Evolutionary conservation across 1,140 invertebrate genomes (phyloP).

Genomic region (Nilaparvata lugens): DNA sequence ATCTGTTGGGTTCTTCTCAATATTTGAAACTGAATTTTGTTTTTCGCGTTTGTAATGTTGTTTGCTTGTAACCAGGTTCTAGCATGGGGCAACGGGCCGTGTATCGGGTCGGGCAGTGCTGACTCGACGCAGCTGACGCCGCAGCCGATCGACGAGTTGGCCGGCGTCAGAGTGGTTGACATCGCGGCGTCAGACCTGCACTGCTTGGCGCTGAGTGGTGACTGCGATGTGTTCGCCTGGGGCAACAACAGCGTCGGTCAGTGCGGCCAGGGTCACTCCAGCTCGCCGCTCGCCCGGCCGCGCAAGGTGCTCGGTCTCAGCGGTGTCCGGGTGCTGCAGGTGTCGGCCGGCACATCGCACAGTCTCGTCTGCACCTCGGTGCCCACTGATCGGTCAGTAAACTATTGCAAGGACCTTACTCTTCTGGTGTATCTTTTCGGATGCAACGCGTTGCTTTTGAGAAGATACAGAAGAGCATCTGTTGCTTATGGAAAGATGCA

Average conservation of each 20-base stretch:
- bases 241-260: slow-evolving; percentile 62
- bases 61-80: slow-evolving; percentile 44
- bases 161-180: slow-evolving; percentile 35
- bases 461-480: too few relatives aligned
- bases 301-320: slow-evolving; percentile 50
- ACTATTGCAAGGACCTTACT: too few relatives aligned
- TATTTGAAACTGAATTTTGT: slow-evolving; percentile 4
- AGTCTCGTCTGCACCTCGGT: slow-evolving; percentile 57
- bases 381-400: slow-evolving; percentile 40
- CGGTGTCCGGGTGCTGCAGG: slow-evolving; percentile 47
- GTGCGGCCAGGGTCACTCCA: slow-evolving; percentile 56
- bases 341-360: slow-evolving; percentile 59
- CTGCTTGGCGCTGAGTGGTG: slow-evolving; percentile 48
- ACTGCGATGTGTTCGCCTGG: slow-evolving; percentile 52
- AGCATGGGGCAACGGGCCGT: slow-evolving; percentile 51
- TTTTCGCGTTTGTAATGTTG: not conserved
- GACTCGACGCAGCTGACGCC: slow-evolving; percentile 47
- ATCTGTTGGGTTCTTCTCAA: too few relatives aligned
- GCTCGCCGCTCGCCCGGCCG: slow-evolving; percentile 50
- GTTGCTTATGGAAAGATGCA: too few relatives aligned
- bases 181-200: slow-evolving; percentile 48
- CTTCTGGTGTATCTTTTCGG: too few relatives aligned
- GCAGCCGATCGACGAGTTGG: slow-evolving; percentile 35
- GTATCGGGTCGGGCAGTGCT: slow-evolving; percentile 45
- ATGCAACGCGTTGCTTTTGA: too few relatives aligned